Evolutionary conservation across 2,888 invertebrate genomes (phyloP), one percentile per base, ranked within the genome.

Genomic region (Octodonta nipae): DNA sequence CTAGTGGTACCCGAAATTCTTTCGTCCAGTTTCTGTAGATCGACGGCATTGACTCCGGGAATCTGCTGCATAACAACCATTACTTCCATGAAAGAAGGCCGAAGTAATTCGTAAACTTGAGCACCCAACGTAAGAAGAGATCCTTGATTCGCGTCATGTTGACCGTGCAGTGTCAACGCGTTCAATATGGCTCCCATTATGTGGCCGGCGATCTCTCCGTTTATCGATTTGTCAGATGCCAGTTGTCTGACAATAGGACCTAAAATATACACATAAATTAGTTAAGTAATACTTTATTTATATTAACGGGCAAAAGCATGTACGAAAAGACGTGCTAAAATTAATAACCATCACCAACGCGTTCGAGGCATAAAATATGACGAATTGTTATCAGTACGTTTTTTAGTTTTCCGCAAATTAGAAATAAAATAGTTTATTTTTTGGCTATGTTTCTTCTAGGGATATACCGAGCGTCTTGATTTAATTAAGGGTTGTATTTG

Each of bases 61-160:
- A 89, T 80, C 52, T 82, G 78, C 50, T 81, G 78, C 63, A 86
- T 68, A 34, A 75, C 67, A 64, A 66, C 61, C 36, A 76, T 67
- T 30, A 86, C 70, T 47, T 73, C 71, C 0, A 83, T 78, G 61
- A 81, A 87, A 36, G 70, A 67, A 1, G 84, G 85, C 37, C 87
- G 70, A 22, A 88, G 64, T 39, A 77, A 67, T 60, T 91, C 89
- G 61, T 91, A 92, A 30, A 85, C 75, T 63, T 83, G 83, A 2
- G 87, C 78, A 3, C 85, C 87, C 14, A 88, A 67, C 4, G 78
- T 78, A 4, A 88, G 68, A 26, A 89, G 61, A 1, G 77, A 73
- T 8, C 86, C 82, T 56, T 84, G 86, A 65, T 85, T 85, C 7
- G 81, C 77, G 50, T 91, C 91, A 56, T 91, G 89, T 54, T 89